Conservation (phyloP, 1,140 invertebrate genomes). For the Galleria mellonella region DNA sequence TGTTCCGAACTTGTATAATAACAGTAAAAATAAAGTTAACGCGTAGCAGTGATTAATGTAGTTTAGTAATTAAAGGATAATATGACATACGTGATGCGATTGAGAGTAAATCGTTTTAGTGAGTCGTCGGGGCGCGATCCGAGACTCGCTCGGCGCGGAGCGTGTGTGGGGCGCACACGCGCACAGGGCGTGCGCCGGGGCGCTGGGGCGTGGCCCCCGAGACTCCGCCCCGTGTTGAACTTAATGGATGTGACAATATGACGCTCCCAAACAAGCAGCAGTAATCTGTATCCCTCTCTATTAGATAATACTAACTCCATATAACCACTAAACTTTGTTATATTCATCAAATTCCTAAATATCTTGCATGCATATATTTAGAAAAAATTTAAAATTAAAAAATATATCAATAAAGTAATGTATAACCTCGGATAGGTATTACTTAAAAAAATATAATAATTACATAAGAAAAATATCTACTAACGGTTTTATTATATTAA, state of each 20-base stretch:
- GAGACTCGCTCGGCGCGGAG: constrained; percentile 14
- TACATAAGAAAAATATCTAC: no score
- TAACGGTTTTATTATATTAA: no score
- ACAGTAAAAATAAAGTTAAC: no score
- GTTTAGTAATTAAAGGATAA: constrained; percentile 36
- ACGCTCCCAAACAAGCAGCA: constrained; percentile 59
- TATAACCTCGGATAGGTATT: no score
- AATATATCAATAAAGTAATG: no score
- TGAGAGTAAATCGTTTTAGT: constrained; percentile 61
- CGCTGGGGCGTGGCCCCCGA: constrained; percentile 33
- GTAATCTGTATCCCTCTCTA: constrained; percentile 59
- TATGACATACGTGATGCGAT: constrained; percentile 52
- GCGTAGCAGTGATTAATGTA: neutral
- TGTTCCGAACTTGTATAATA: no score
- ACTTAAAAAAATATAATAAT: no score
- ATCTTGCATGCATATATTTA: no score
- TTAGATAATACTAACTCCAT: constrained; percentile 16
- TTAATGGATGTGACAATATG: constrained; percentile 70
- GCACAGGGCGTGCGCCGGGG: constrained; percentile 3
- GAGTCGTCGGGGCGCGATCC: constrained; percentile 32
- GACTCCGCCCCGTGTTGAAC: constrained; percentile 40
- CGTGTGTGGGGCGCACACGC: constrained; percentile 17
- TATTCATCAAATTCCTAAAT: no score
- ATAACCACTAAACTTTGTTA: constrained; percentile 11
- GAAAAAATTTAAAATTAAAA: no score